Evolutionary conservation across 2,797 vertebrate species (phyloP), one percentile per base, ranked within the genome.

Genomic region (Anableps anableps): DNA sequence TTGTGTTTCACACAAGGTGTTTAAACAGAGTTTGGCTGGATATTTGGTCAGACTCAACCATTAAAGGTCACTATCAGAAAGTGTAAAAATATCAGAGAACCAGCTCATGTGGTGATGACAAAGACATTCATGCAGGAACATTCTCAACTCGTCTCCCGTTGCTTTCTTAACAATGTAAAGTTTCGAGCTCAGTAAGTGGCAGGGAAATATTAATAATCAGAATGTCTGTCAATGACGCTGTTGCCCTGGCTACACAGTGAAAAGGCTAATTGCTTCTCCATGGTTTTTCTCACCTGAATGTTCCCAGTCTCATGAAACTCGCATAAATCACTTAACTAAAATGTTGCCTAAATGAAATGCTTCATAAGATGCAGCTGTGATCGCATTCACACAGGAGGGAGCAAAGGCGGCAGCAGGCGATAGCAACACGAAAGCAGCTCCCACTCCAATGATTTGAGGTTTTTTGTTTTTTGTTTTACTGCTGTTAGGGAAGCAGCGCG

Each of bases 181-280:
- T 86, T 89, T 85, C 75, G 26, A 68, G 78, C 75, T 81, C 70
- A 16, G 51, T 79, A 78, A 82, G 47, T 53, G 77, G 80, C 47
- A 51, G 53, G 0, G 23, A 88, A 88, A 84, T 84, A 88, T 83
- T 84, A 85, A 87, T 83, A 81, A 92, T 87, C 85, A 88, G 82
- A 85, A 88, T 76, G 77, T 83, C 79, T 76, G 31, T 84, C 84
- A 85, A 81, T 90, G 85, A 85, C 71, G 50, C 45, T 9, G 86
- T 89, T 89, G 77, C 89, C 86, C 86, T 91, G 89, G 89, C 77
- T 92, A 92, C 87, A 70, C 51, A 0, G 51, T 64, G 17, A 76
- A 88, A 73, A 88, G 79, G 77, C 79, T 83, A 77, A 91, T 83
- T 81, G 78, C 81, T 76, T 68, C 81, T 55, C 70, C 23, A 80